phyloP scores from a whole-genome alignment of 2,113 vertebrate species.

The Halcyon malimbica region DNA sequence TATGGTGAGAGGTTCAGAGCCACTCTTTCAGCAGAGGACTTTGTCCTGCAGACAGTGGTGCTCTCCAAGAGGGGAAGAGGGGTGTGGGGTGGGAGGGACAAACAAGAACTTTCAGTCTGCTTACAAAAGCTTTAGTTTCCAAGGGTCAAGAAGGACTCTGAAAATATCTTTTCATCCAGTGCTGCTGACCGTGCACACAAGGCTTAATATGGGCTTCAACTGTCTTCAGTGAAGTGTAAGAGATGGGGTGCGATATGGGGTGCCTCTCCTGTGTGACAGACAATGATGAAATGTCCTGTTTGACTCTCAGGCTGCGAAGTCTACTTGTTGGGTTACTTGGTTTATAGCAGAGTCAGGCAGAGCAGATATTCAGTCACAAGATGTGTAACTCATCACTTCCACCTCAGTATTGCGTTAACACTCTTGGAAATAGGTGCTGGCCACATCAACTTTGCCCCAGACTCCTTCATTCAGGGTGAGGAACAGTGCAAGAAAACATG shows the following conservation, averaged over 20 bases:
- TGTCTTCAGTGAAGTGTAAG: not conserved
- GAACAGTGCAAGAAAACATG: not conserved
- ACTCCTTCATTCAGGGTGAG: not conserved
- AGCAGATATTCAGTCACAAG: not conserved
- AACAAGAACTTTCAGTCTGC: not conserved
- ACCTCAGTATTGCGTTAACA: not conserved
- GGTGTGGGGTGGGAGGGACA: not conserved
- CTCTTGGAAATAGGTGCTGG: not conserved
- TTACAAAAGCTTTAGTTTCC: not conserved
- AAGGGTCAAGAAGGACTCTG: not conserved
- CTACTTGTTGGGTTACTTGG: not conserved
- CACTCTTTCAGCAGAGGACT: not conserved
- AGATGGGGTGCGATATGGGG: accelerated
- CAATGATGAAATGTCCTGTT: not conserved
- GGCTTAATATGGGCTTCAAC: not conserved
- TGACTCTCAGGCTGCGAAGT: not conserved
- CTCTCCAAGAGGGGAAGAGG: not conserved
- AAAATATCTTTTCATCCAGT: not conserved
- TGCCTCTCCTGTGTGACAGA: not conserved
- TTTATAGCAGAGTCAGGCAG: not conserved
- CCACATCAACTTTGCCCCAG: not conserved
- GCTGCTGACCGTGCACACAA: not conserved
- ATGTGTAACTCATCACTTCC: not conserved
- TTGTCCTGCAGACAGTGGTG: not conserved
- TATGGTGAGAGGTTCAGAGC: not conserved